Evolutionary conservation across 2,797 vertebrate genomes (phyloP).

Genomic region (Sphenopsis melanotis): DNA sequence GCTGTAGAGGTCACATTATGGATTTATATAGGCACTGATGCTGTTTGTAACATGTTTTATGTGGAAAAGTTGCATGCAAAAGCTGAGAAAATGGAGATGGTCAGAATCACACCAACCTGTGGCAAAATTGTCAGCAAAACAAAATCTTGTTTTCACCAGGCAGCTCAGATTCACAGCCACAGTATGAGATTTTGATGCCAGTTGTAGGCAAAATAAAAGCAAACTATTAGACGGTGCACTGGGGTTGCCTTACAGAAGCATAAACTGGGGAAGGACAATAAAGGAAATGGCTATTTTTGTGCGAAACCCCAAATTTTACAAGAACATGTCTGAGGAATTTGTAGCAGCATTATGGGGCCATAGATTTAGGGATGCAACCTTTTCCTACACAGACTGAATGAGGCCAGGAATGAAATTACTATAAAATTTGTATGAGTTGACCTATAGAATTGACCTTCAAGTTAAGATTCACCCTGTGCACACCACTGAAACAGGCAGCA

Average conservation of each 20-base stretch:
- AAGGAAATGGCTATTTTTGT: neutral
- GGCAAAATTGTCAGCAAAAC: neutral
- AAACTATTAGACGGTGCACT: neutral
- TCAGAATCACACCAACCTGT: neutral
- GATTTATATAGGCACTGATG: neutral
- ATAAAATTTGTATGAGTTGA: neutral
- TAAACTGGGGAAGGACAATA: neutral
- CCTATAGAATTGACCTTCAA: neutral
- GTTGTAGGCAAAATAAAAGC: neutral
- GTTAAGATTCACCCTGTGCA: neutral
- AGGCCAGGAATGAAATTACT: neutral
- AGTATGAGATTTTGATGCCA: neutral
- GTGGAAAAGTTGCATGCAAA: neutral
- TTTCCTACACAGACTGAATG: neutral
- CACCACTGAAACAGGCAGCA: neutral
- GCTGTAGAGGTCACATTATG: neutral
- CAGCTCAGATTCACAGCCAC: neutral
- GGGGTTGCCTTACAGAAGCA: accelerated
- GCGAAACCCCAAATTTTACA: neutral
- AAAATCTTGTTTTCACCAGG: neutral
- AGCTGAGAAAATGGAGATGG: neutral
- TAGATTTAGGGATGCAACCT: neutral
- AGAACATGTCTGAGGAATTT: neutral
- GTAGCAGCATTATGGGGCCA: neutral
- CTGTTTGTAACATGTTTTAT: neutral